Conservation (phyloP, 53 echinoderm and acorn worm species). For the Stichopus horrens region DNA sequence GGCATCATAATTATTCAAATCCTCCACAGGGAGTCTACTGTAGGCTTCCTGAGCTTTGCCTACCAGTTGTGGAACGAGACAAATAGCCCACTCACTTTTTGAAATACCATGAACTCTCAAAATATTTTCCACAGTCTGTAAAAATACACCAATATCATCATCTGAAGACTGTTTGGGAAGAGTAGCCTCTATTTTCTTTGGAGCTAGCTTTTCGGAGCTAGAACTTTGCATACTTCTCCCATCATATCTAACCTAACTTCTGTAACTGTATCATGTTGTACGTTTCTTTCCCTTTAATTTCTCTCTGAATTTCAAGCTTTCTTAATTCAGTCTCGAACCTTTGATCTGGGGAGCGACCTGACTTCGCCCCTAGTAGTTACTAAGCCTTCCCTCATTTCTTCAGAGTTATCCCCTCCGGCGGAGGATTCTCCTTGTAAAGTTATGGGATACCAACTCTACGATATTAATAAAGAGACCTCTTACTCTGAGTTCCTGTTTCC, state of each 20-base stretch:
- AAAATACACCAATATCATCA: not conserved
- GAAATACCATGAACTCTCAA: not conserved
- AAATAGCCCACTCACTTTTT: not conserved
- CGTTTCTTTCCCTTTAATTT: conserved; percentile 10
- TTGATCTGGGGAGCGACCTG: not conserved
- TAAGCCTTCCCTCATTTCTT: too few relatives aligned
- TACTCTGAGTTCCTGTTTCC: too few relatives aligned
- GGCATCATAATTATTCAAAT: not conserved
- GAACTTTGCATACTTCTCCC: not conserved
- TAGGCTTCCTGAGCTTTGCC: conserved; percentile 6
- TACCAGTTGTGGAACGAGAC: not conserved
- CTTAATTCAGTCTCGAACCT: not conserved
- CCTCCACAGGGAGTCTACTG: not conserved
- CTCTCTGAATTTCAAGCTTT: conserved; percentile 11
- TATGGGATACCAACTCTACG: too few relatives aligned
- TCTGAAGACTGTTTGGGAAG: not conserved
- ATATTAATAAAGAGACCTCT: too few relatives aligned
- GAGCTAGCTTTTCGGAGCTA: not conserved
- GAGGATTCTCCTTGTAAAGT: too few relatives aligned
- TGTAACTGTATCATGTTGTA: conserved; percentile 20
- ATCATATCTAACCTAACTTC: conserved; percentile 4
- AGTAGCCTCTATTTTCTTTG: not conserved
- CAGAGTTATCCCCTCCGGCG: too few relatives aligned
- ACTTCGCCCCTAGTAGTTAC: not conserved
- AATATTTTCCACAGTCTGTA: not conserved